Base-by-base conservation (phyloP, 2,797 vertebrate genomes). In the Buphagus erythrorhynchus region DNA sequence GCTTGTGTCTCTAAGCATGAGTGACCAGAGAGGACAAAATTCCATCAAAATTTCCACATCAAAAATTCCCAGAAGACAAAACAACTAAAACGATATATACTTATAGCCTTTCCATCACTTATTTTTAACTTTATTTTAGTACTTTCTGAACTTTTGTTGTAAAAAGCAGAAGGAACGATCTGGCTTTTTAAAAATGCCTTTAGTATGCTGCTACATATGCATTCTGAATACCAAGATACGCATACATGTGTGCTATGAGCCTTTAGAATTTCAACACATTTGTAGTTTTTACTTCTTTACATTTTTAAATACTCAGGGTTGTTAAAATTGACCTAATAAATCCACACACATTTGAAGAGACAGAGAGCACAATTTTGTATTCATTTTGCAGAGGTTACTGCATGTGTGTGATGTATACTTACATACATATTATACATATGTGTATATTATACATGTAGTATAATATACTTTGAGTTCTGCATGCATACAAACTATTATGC, bases 1-100 rank as follows among this genome's bases (percentile, higher is more conserved):
- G 52, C 94, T 89, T 82, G 66, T 96, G 92, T 96, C 90, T 96
- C 83, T 91, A 73, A 96, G 83, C 89, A 87, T 29, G 45, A 95
- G 45, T 93, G 91, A 93, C 78, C 86, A 78, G 67, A 91, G 14
- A 62, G 29, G 38, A 83, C 49, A 92, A 90, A 96, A 74, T 55
- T 57, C 15, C 40, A 75, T 72, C 20, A 78, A 69, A 93, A 86
- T 55, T 74, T 72, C 66, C 76, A 8, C 29, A 88, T 91, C 86
- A 79, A 85, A 95, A 95, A 57, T 63, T 88, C 16, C 38, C 65
- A 91, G 63, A 75, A 88, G 63, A 43, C 13, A 67, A 86, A 85
- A 43, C 26, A 93, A 66, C 36, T 79, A 89, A 49, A 61, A 29
- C 49, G 77, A 16, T 26, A 25, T 77, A 43, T 35, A 67, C 13